Base-by-base conservation (phyloP, 2,113 vertebrate species). In the Chaetorhynchus papuensis region DNA sequence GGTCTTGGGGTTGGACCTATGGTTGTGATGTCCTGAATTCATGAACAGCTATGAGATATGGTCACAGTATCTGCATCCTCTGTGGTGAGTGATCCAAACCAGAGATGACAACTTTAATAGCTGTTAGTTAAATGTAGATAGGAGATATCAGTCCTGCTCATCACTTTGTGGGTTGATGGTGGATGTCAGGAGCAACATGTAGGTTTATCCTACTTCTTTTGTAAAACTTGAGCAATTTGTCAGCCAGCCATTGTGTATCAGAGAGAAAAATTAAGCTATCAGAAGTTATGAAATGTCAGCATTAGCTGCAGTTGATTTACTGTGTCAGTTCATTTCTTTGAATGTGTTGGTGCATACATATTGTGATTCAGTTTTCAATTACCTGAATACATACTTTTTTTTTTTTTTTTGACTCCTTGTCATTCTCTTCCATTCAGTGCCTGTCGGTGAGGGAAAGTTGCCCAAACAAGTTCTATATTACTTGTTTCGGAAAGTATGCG, bases 211-310 rank as follows among this genome's bases (percentile, higher is more conserved):
- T 65, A 12, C 90, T 85, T 84, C 70, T 76, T 91, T 92, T 86
- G 82, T 92, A 54, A 90, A 93, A 87, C 94, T 83, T 74, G 71
- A 92, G 52, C 63, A 35, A 71, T 89, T 94, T 96, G 77, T 93
- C 89, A 93, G 74, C 5, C 50, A 85, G 84, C 82, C 75, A 61
- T 76, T 80, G 75, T 83, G 66, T 83, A 92, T 85, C 66, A 83
- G 88, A 75, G 28, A 87, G 81, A 76, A 86, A 90, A 74, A 87
- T 87, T 91, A 89, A 88, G 42, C 79, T 96, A 70, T 86, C 68
- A 80, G 42, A 82, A 86, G 50, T 77, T 92, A 77, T 11, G 42
- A 92, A 95, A 85, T 85, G 85, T 87, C 74, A 76, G 75, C 72
- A 37, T 83, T 77, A 88, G 54, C 71, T 88, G 54, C 71, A 85